A percentile compares a stretch with the other conserved stretches of the same genome.
Evolutionary conservation across 1,140 invertebrate genomes (phyloP).

Genomic region (Notospermus geniculatus): DNA sequence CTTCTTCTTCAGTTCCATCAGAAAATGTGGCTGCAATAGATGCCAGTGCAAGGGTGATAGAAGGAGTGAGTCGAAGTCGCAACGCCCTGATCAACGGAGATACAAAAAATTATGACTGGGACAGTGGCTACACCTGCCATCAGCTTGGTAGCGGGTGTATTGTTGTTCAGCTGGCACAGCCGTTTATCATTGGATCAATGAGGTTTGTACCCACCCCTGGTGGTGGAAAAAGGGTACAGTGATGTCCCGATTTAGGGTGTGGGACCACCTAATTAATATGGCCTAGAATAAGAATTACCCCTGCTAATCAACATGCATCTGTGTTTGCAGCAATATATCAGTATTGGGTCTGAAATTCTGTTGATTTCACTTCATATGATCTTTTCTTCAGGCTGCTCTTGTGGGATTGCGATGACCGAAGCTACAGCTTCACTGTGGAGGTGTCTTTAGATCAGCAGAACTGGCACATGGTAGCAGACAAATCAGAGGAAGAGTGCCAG

Average conservation of each 20-base stretch:
- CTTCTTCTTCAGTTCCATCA: constrained; percentile 70
- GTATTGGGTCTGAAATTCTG: too few relatives aligned
- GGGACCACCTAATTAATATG: too few relatives aligned
- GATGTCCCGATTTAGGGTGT: too few relatives aligned
- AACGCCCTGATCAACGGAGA: constrained; percentile 97
- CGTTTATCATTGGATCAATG: constrained; percentile 89
- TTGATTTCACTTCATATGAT: too few relatives aligned
- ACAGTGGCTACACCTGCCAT: constrained; percentile 97
- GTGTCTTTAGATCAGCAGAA: constrained; percentile 87
- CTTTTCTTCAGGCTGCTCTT: constrained; percentile 70
- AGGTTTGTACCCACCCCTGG: constrained; percentile 60
- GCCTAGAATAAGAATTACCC: too few relatives aligned
- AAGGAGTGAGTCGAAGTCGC: constrained; percentile 86
- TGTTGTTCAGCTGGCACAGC: constrained; percentile 92
- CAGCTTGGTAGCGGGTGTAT: constrained; percentile 94
- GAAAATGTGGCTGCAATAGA: constrained; percentile 90
- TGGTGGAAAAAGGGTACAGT: too few relatives aligned
- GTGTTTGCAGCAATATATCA: too few relatives aligned
- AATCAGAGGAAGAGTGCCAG: constrained; percentile 69
- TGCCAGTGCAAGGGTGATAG: constrained; percentile 86
- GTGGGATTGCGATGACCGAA: constrained; percentile 97
- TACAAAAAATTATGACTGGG: constrained; percentile 94
- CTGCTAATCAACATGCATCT: too few relatives aligned
- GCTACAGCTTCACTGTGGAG: constrained; percentile 95
- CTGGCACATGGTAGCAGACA: constrained; percentile 78